These are phyloP conservation scores for Bombus picipes DNA, from an alignment of 1,140 invertebrate genomes.

Conservation along the genomic window DNA sequence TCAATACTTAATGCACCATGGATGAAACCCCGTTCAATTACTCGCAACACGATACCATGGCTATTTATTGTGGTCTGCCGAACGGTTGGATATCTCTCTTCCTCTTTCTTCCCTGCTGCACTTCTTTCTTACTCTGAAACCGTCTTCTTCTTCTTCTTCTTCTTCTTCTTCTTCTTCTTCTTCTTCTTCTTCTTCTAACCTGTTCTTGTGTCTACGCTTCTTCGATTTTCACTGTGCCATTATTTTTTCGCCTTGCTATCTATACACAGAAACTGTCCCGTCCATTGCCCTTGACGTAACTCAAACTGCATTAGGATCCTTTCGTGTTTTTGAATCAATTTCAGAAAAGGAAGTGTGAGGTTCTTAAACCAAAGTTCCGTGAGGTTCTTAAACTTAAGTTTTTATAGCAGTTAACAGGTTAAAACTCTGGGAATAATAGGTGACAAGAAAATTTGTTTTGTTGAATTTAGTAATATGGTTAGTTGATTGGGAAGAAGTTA, in stretches of 20 bases:
- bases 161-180: slow-evolving; percentile 9
- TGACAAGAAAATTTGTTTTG: neutral
- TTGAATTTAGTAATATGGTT: neutral
- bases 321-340: neutral
- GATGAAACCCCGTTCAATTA: slow-evolving; percentile 78
- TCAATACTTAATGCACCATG: slow-evolving; percentile 77
- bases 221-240: slow-evolving; percentile 39
- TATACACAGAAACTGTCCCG: slow-evolving; percentile 13
- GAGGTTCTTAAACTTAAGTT: neutral
- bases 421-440: no score
- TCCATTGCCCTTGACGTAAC: neutral
- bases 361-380: no score
- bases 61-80: slow-evolving; percentile 79
- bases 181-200: slow-evolving; percentile 9
- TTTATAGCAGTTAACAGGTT: no score
- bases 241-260: slow-evolving; percentile 7
- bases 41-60: slow-evolving; percentile 79
- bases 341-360: neutral
- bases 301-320: neutral
- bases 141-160: slow-evolving; percentile 19
- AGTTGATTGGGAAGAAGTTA: no score
- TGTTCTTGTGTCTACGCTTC: slow-evolving; percentile 12
- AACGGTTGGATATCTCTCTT: slow-evolving; percentile 56
- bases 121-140: neutral
- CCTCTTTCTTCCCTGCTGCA: slow-evolving; percentile 35